Evolutionary conservation across 2,113 vertebrate species (phyloP).

Genomic region (Scytalopus superciliaris): DNA sequence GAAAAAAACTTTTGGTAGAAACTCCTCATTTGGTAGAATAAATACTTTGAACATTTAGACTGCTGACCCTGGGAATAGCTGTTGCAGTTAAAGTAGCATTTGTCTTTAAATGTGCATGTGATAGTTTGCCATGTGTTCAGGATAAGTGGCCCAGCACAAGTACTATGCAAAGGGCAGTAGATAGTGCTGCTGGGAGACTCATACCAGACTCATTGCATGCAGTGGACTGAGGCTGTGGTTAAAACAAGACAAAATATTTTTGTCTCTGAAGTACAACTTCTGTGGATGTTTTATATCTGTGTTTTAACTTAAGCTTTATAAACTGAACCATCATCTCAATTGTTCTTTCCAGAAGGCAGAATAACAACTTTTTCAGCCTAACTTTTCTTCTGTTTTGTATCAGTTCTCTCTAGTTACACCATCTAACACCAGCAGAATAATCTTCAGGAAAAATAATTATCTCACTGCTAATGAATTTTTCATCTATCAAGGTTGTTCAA

Average conservation of each 20-base stretch:
- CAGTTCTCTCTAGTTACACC: background rate
- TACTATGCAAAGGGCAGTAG: background rate
- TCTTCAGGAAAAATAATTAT: background rate
- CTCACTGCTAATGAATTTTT: background rate
- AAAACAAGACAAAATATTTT: background rate
- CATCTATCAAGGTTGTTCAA: background rate
- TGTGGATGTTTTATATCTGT: background rate
- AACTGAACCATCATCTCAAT: background rate
- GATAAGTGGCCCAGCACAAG: background rate
- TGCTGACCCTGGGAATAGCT: background rate
- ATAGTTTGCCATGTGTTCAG: slow-evolving; percentile 1
- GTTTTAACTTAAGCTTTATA: background rate
- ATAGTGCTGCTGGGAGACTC: background rate
- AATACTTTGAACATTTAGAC: background rate
- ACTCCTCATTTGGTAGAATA: background rate
- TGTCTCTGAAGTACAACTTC: background rate
- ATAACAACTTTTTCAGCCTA: background rate
- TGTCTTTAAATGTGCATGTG: slow-evolving; percentile 14
- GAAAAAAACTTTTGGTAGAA: background rate
- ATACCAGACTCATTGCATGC: background rate
- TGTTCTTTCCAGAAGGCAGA: background rate
- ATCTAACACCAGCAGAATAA: background rate
- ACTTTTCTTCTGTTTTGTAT: background rate
- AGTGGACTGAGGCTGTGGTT: no score
- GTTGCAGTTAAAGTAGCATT: background rate